Conservation (phyloP, 2,113 vertebrate genomes). For the Microtus ochrogaster region DNA sequence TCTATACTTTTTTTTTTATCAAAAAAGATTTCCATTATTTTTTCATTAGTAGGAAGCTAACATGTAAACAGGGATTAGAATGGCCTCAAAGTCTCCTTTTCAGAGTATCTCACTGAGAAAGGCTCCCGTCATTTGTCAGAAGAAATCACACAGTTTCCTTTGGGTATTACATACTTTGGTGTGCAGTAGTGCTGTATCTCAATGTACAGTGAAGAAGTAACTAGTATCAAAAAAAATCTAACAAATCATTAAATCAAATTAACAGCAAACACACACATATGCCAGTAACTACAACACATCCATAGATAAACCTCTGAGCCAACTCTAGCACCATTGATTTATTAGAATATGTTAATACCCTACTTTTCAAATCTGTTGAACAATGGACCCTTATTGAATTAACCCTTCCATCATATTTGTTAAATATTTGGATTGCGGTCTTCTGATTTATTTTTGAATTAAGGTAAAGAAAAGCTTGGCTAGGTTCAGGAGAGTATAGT, state of each 20-base stretch:
- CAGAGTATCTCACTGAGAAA: conserved; percentile 84
- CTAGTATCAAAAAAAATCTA: conserved; percentile 84
- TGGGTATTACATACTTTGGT: conserved; percentile 90
- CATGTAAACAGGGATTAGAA: conserved; percentile 89
- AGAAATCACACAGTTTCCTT: conserved; percentile 86
- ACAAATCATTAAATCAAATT: conserved; percentile 76
- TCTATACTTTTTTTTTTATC: conserved; percentile 79
- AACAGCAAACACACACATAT: conserved; percentile 87
- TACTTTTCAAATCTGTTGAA: conserved; percentile 83
- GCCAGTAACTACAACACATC: conserved; percentile 84
- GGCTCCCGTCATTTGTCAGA: conserved; percentile 83
- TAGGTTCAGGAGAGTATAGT: conserved; percentile 82
- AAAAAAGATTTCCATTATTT: conserved; percentile 83
- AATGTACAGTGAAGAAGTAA: conserved; percentile 85
- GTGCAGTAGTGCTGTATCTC: conserved; percentile 89
- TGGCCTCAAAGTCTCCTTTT: conserved; percentile 84
- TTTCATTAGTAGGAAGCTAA: conserved; percentile 85
- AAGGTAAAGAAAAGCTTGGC: conserved; percentile 74
- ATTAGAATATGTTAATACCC: conserved; percentile 80
- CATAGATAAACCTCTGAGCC: conserved; percentile 85
- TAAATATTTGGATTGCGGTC: conserved; percentile 82
- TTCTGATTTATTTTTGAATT: conserved; percentile 78
- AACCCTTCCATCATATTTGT: conserved; percentile 75
- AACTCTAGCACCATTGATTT: conserved; percentile 84
- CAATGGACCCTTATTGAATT: conserved; percentile 77